Percentiles rank a stretch among this genome's conserved stretches.
These are phyloP conservation scores for Athalia circularis DNA, from an alignment of 2,888 invertebrate genomes.

Conservation along the genomic window DNA sequence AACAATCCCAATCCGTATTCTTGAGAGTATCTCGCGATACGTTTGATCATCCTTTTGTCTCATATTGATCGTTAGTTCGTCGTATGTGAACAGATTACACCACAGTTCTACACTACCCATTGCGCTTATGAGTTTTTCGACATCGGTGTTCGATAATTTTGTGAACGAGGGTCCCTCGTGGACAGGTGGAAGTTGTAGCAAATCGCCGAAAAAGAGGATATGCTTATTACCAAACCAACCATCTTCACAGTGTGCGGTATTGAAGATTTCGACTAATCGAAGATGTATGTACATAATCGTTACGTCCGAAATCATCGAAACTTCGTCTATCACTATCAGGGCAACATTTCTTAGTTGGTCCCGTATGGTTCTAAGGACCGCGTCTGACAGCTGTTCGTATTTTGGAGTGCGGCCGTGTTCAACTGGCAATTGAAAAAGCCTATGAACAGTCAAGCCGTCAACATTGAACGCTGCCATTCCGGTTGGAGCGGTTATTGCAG, in stretches of 20 bases:
- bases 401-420: no score
- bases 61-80: constrained; percentile 63
- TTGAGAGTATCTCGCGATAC: constrained; percentile 56
- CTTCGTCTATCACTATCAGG: constrained; percentile 61
- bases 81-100: constrained; percentile 59
- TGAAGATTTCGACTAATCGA: no score
- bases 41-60: constrained; percentile 55
- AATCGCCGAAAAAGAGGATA: not conserved
- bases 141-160: not conserved
- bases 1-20: not conserved
- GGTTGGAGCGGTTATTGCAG: constrained; percentile 62
- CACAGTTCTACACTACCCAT: constrained; percentile 57
- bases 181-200: no score
- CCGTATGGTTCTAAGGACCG: constrained; percentile 56
- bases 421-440: no score
- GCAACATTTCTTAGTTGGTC: constrained; percentile 58
- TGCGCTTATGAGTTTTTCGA: constrained; percentile 56
- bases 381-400: constrained; percentile 55
- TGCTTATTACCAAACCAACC: not conserved
- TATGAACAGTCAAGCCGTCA: no score
- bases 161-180: no score
- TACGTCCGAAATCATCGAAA: constrained; percentile 57
- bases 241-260: no score
- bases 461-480: constrained; percentile 65
- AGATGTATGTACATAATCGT: constrained; percentile 53